phyloP scores from a whole-genome alignment of 2,888 invertebrate genomes.

The Cinara cedri region DNA sequence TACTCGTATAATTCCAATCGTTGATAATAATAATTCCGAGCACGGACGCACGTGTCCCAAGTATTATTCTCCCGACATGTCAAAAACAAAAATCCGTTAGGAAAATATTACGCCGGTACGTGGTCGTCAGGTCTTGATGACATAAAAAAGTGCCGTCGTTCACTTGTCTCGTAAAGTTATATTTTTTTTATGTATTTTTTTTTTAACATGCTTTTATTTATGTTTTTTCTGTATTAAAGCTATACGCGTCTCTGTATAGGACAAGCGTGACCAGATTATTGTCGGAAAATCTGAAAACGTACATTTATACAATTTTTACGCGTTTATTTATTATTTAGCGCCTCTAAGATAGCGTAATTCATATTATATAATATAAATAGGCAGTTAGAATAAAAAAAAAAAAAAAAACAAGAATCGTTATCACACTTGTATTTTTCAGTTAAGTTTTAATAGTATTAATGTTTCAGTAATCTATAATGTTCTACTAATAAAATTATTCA shows the following conservation, averaged over 20 bases:
- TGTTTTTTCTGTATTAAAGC: conserved; percentile 37
- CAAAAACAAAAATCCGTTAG: conserved; percentile 45
- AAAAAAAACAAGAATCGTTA: too few species aligned
- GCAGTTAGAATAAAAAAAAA: too few species aligned
- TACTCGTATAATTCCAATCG: conserved; percentile 1
- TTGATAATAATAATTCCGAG: conserved; percentile 30
- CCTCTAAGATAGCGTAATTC: not conserved
- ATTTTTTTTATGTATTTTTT: conserved; percentile 16
- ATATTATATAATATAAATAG: too few species aligned
- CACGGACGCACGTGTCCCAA: conserved; percentile 29
- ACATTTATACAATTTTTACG: conserved; percentile 24
- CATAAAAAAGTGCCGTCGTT: conserved; percentile 50
- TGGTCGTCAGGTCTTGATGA: conserved; percentile 46
- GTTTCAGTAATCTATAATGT: too few species aligned
- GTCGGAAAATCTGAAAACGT: not conserved
- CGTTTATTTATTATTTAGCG: conserved; percentile 19
- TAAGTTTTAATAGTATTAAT: too few species aligned
- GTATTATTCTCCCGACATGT: conserved; percentile 40
- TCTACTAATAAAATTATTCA: too few species aligned
- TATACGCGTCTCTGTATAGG: not conserved
- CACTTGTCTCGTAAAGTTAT: conserved; percentile 41
- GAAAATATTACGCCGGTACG: conserved; percentile 46
- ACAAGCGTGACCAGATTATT: conserved; percentile 52
- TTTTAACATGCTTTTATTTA: conserved; percentile 35
- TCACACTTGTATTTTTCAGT: too few species aligned